phyloP scores from a whole-genome alignment of 2,113 vertebrate species.

The Taxidea taxus region DNA sequence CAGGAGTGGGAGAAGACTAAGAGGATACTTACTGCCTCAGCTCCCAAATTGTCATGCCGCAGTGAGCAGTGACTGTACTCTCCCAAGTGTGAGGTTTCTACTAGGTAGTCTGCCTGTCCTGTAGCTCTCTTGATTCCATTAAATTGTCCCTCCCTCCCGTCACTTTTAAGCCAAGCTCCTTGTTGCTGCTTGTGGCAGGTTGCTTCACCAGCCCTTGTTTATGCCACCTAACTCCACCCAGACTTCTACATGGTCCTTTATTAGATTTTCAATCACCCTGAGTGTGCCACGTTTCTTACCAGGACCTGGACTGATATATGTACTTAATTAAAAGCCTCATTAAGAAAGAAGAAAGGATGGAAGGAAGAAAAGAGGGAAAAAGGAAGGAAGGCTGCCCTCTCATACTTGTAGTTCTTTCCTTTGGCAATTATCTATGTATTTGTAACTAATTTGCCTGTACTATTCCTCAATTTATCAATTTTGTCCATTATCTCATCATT shows the following conservation, averaged over 20 bases:
- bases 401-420: neutral
- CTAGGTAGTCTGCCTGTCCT: neutral
- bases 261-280: neutral
- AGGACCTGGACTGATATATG: neutral
- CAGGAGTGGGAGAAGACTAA: neutral
- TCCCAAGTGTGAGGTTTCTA: neutral
- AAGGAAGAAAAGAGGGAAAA: neutral
- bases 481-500: neutral
- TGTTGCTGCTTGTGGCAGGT: neutral
- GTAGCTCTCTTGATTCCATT: neutral
- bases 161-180: neutral
- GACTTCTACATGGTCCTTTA: neutral
- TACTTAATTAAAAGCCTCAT: slow-evolving; percentile 22
- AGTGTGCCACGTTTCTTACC: neutral
- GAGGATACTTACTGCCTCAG: neutral
- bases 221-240: neutral
- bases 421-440: neutral
- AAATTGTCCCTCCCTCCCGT: neutral
- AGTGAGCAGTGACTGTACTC: neutral
- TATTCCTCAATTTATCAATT: neutral
- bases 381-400: neutral
- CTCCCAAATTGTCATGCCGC: neutral
- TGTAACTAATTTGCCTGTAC: neutral
- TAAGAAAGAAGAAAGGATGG: neutral
- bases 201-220: neutral